A percentile compares a stretch with the other conserved stretches of the same genome.
Conservation (phyloP, 2,888 invertebrate genomes). For the Myopa tessellatipennis region DNA sequence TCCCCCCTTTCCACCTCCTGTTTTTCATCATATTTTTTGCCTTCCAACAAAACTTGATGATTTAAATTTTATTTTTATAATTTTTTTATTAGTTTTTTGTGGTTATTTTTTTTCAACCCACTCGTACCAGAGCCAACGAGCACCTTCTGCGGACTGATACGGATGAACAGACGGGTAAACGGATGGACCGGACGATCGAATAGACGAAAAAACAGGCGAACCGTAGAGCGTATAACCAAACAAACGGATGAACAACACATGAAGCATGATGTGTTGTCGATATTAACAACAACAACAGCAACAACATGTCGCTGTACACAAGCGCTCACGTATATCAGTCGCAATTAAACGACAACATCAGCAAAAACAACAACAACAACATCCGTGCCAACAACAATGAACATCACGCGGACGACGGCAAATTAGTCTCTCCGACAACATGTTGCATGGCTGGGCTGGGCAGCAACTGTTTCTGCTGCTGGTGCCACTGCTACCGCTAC, state of each 20-base stretch:
- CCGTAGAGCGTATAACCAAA: no score
- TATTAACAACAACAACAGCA: constrained; percentile 14
- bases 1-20: neutral
- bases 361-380: constrained; percentile 2
- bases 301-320: constrained; percentile 5
- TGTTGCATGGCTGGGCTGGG: constrained; percentile 12
- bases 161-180: no score
- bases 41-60: neutral
- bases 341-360: neutral
- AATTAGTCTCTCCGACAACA: constrained; percentile 24
- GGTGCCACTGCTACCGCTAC: neutral
- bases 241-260: no score
- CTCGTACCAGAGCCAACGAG: neutral
- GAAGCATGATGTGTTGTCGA: neutral
- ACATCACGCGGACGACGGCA: neutral
- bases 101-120: neutral
- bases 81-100: no score
- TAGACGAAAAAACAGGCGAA: no score
- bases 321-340: constrained; percentile 7
- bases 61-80: neutral
- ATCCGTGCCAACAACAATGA: neutral
- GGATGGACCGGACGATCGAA: no score
- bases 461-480: constrained; percentile 10
- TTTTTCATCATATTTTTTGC: neutral
- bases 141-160: neutral